Conservation (phyloP, 2,113 vertebrate species). For the Camelus dromedarius region DNA sequence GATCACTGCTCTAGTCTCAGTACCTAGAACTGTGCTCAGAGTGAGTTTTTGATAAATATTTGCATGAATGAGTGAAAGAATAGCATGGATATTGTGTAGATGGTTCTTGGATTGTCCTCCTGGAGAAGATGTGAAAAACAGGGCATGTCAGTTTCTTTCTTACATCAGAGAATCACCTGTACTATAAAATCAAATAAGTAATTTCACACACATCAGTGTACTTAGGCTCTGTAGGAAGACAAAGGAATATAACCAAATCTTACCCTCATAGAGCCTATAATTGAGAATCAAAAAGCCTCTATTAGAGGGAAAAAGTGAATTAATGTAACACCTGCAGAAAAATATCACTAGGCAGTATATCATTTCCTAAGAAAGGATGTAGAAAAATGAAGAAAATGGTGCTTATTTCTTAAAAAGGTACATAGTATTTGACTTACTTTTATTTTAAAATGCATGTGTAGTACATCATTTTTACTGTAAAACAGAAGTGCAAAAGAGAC, state of each 20-base stretch:
- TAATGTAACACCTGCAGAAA: not conserved
- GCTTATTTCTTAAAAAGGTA: not conserved
- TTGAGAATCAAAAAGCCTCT: not conserved
- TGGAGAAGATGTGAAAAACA: not conserved
- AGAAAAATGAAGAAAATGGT: not conserved
- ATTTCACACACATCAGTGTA: not conserved
- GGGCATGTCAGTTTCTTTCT: not conserved
- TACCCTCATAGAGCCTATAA: not conserved
- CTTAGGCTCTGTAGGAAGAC: not conserved
- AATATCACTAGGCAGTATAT: not conserved
- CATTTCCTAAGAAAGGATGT: not conserved
- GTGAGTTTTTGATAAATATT: conserved; percentile 11
- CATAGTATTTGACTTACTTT: not conserved
- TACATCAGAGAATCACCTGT: not conserved
- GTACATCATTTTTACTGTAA: not conserved
- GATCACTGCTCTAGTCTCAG: not conserved
- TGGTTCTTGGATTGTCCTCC: not conserved
- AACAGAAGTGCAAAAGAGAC: not conserved
- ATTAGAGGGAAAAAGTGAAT: not conserved
- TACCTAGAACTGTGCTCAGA: not conserved
- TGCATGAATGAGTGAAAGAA: not conserved
- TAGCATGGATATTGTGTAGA: not conserved
- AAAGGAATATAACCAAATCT: not conserved
- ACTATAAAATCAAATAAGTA: not conserved
- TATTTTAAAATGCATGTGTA: not conserved